Evolutionary conservation across 2,113 vertebrate species (phyloP).

Genomic region (Echinops telfairi): DNA sequence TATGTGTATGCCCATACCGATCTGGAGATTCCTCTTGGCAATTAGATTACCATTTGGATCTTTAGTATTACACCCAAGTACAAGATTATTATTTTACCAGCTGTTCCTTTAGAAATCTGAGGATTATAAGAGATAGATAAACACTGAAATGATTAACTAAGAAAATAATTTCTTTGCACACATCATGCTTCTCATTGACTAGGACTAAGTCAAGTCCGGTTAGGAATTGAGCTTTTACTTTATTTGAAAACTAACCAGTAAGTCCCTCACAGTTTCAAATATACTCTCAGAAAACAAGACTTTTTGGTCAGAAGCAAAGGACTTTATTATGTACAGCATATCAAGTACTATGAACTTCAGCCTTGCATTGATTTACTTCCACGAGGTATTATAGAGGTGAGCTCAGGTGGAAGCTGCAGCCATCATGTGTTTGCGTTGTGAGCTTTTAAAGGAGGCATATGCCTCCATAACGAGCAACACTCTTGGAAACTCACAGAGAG

Average conservation of each 20-base stretch:
- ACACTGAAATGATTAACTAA: not conserved
- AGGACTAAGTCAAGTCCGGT: not conserved
- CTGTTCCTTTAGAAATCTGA: slow-evolving; percentile 37
- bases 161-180: not conserved
- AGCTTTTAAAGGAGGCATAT: slow-evolving; percentile 3
- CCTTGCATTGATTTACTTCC: too few relatives aligned
- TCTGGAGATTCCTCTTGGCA: not conserved
- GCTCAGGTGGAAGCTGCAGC: too few relatives aligned
- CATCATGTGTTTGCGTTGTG: not conserved
- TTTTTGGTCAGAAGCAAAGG: not conserved
- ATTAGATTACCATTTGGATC: not conserved
- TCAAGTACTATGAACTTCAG: not conserved
- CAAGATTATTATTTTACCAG: not conserved
- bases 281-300: not conserved
- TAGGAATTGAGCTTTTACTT: not conserved
- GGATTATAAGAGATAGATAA: not conserved
- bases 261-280: not conserved
- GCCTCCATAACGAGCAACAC: too few relatives aligned
- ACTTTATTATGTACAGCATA: not conserved
- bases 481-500: too few relatives aligned
- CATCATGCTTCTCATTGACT: not conserved
- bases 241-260: not conserved
- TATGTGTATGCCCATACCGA: not conserved
- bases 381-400: not conserved
- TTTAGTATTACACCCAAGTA: slow-evolving; percentile 33